Evolutionary conservation across 2,888 invertebrate species (phyloP).

Genomic region (Clistopyga incitator): DNA sequence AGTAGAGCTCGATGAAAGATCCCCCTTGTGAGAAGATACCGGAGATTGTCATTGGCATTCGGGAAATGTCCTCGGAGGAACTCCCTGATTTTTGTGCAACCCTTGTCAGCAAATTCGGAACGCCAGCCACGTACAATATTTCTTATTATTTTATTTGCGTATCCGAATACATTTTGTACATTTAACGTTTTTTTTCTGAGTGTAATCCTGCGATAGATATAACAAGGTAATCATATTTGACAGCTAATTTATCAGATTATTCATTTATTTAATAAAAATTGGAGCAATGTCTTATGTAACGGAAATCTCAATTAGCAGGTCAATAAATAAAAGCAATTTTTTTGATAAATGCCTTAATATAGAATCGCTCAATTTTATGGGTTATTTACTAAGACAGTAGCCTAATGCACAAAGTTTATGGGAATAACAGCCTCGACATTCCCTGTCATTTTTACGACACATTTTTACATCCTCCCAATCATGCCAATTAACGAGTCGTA

Average conservation of each 20-base stretch:
- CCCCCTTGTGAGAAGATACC: background rate
- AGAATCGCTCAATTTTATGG: background rate
- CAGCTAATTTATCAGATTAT: too few species aligned
- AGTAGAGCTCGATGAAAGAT: background rate
- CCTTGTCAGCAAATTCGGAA: slow-evolving; percentile 34
- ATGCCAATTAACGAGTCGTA: slow-evolving; percentile 24
- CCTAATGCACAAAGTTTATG: slow-evolving; percentile 4
- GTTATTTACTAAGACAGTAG: background rate
- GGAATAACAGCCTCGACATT: background rate
- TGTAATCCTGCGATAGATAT: too few species aligned
- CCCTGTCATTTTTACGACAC: background rate
- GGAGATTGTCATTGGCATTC: slow-evolving; percentile 43
- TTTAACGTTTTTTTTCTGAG: background rate
- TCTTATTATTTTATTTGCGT: slow-evolving; percentile 4
- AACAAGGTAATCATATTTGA: too few species aligned
- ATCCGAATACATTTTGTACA: background rate
- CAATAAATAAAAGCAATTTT: background rate
- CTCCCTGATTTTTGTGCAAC: slow-evolving; percentile 57
- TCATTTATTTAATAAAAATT: too few species aligned
- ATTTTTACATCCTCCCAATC: slow-evolving; percentile 29
- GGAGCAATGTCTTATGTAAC: too few species aligned
- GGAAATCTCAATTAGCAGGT: too few species aligned
- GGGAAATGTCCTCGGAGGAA: slow-evolving; percentile 43
- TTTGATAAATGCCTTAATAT: background rate
- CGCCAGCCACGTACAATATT: background rate